Evolutionary conservation across 2,797 vertebrate genomes (phyloP).

Genomic region (Gymnothorax reevesii): DNA sequence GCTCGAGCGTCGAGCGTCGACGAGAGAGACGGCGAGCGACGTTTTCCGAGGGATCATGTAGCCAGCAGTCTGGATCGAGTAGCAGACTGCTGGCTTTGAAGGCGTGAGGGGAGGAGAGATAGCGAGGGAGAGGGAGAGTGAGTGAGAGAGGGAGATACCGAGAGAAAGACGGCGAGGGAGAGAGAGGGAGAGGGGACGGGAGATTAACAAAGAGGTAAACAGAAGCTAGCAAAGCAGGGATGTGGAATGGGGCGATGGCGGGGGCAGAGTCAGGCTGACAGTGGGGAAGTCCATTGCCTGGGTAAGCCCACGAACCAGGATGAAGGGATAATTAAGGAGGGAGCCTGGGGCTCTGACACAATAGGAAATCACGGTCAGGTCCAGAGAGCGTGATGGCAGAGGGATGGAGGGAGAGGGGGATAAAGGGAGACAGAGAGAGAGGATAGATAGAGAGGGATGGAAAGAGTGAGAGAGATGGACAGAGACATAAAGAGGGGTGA

Average conservation of each 20-base stretch:
- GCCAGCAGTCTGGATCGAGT: slow-evolving; percentile 75
- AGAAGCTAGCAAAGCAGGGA: slow-evolving; percentile 60
- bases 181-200: slow-evolving; percentile 40
- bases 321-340: slow-evolving; percentile 24
- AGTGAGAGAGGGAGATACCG: slow-evolving; percentile 44
- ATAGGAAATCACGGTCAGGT: slow-evolving; percentile 11
- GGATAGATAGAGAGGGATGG: background rate
- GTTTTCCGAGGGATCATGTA: slow-evolving; percentile 78
- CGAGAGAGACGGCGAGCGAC: slow-evolving; percentile 45
- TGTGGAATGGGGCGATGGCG: slow-evolving; percentile 42
- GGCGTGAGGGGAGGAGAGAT: slow-evolving; percentile 64
- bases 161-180: slow-evolving; percentile 50
- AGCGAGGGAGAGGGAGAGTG: slow-evolving; percentile 33
- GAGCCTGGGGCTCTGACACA: slow-evolving; percentile 36
- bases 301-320: slow-evolving; percentile 39
- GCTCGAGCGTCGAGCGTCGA: slow-evolving; percentile 44
- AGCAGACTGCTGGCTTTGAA: slow-evolving; percentile 70
- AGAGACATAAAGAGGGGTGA: no score
- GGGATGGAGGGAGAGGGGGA: slow-evolving; percentile 7
- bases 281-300: slow-evolving; percentile 32
- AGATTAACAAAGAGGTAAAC: slow-evolving; percentile 66
- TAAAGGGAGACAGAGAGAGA: background rate
- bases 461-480: background rate
- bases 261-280: slow-evolving; percentile 32
- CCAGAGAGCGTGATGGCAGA: background rate